Conservation (phyloP, 37 sponge, comb jelly and placozoan species). For the Lycopodina hypogea region DNA sequence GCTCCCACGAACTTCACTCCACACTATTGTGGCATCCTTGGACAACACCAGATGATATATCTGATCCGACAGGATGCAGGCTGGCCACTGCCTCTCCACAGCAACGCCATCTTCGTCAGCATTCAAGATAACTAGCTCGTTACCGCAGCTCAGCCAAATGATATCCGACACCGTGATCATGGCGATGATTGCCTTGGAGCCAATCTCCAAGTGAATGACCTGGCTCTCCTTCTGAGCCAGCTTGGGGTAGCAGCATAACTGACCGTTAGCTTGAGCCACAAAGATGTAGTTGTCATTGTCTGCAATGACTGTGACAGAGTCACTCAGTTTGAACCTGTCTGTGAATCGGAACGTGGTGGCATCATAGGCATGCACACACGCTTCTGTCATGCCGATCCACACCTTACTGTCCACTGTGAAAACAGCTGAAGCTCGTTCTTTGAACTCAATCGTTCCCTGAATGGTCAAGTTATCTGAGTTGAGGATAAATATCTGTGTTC, state of each 20-base stretch:
- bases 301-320: conserved; percentile 72
- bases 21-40: conserved; percentile 31
- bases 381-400: conserved; percentile 73
- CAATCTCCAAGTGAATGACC: conserved; percentile 33
- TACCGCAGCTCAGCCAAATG: conserved; percentile 71
- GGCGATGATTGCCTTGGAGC: conserved; percentile 58
- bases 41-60: conserved; percentile 55
- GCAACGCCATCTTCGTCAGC: conserved; percentile 54
- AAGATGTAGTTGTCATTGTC: conserved; percentile 71
- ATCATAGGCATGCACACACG: conserved; percentile 76
- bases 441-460: conserved; percentile 66
- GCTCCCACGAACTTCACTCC: conserved; percentile 47
- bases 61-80: conserved; percentile 39
- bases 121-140: conserved; percentile 60
- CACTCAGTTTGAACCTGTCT: conserved; percentile 46
- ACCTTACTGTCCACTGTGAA: conserved; percentile 71
- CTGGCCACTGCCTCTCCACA: conserved; percentile 31
- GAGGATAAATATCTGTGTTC: conserved; percentile 78
- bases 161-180: conserved; percentile 62
- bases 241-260: conserved; percentile 62
- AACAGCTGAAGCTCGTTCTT: conserved; percentile 56
- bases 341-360: conserved; percentile 71
- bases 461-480: conserved; percentile 65
- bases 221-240: conserved; percentile 25
- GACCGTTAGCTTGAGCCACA: conserved; percentile 76